These are phyloP conservation scores for Tylochromis polylepis DNA, from an alignment of 2,113 vertebrate species.

Conservation along the genomic window DNA sequence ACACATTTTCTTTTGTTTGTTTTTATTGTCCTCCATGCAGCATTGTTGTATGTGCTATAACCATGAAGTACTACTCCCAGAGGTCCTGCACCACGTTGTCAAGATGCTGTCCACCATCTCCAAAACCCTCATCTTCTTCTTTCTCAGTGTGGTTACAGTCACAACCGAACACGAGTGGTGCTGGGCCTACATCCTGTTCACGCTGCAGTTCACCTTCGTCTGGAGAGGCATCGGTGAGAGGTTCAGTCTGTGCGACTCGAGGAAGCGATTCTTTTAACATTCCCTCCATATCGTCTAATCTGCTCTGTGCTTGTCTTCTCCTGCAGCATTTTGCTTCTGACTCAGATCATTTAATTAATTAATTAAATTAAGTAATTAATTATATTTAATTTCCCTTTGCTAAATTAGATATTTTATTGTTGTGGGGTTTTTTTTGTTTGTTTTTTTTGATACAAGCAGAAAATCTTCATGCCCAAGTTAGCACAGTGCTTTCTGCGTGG, in stretches of 20 bases:
- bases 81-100: conserved; percentile 91
- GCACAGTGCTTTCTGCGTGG: not conserved
- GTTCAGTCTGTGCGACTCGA: not conserved
- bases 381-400: too few species aligned
- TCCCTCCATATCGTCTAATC: not conserved
- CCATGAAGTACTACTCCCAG: conserved; percentile 92
- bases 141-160: conserved; percentile 90
- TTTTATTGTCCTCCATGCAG: conserved; percentile 51
- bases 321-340: conserved; percentile 87
- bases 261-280: too few species aligned
- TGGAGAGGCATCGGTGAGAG: conserved; percentile 85
- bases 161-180: conserved; percentile 93
- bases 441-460: not conserved
- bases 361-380: too few species aligned
- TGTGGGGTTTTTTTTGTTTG: too few species aligned
- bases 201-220: conserved; percentile 84
- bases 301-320: too few species aligned
- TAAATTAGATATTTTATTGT: too few species aligned
- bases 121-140: conserved; percentile 95
- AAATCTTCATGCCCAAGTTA: not conserved
- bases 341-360: too few species aligned
- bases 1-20: not conserved
- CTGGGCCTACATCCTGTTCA: conserved; percentile 91
- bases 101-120: conserved; percentile 92
- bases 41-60: conserved; percentile 88